Evolutionary conservation across 2,888 invertebrate species (phyloP).

Genomic region (Julus scandinavius): DNA sequence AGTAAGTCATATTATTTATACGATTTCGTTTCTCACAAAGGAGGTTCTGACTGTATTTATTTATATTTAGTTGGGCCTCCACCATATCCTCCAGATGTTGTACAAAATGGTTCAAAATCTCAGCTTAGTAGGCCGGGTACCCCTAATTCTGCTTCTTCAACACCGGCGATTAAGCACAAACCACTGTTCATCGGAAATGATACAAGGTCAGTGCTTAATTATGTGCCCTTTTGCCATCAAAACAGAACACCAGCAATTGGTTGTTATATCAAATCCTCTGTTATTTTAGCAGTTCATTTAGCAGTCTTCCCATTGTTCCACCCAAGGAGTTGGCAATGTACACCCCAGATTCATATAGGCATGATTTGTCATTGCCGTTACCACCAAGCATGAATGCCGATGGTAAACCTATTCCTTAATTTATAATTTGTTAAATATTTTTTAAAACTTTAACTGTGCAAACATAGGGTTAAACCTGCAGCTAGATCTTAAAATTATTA

Average conservation of each 20-base stretch:
- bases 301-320: constrained; percentile 49
- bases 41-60: background rate
- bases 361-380: constrained; percentile 49
- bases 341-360: constrained; percentile 36
- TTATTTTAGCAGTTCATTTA: background rate
- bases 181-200: constrained; percentile 43
- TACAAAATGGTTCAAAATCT: constrained; percentile 30
- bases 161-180: constrained; percentile 52
- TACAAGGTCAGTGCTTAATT: constrained; percentile 22
- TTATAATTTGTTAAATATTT: too few species aligned
- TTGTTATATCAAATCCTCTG: background rate
- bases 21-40: background rate
- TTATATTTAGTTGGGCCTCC: constrained; percentile 39
- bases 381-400: constrained; percentile 47
- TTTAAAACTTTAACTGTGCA: too few species aligned
- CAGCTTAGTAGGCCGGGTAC: constrained; percentile 51
- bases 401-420: background rate
- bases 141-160: constrained; percentile 48
- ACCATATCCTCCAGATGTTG: constrained; percentile 46
- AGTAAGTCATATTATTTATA: constrained; percentile 8
- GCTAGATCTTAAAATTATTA: too few species aligned
- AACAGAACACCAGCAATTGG: background rate
- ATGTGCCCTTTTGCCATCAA: background rate
- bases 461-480: too few species aligned
- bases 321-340: constrained; percentile 35